These are phyloP conservation scores for Clarias batrachus DNA, from an alignment of 2,113 vertebrate species.

Conservation along the genomic window DNA sequence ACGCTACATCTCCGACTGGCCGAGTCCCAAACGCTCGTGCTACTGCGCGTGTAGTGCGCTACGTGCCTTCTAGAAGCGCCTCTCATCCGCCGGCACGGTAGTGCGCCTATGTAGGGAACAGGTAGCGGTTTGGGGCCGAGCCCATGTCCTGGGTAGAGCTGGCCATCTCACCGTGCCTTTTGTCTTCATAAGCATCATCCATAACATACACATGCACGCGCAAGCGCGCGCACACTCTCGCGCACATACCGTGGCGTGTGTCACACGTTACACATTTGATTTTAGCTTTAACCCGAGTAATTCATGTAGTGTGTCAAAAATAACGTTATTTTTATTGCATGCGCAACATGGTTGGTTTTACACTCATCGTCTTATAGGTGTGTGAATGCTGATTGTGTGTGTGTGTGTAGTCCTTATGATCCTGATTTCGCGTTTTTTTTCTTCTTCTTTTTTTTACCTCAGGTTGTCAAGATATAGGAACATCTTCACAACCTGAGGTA, in stretches of 20 bases:
- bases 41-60: neutral
- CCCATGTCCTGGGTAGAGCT: conserved; percentile 11
- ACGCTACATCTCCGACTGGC: neutral
- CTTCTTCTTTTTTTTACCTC: neutral
- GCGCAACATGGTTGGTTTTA: neutral
- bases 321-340: neutral
- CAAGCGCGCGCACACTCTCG: too few species aligned
- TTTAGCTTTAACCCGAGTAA: neutral
- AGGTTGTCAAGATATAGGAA: neutral
- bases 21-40: neutral
- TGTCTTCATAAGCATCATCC: conserved; percentile 12
- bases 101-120: neutral
- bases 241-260: too few species aligned
- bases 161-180: conserved; percentile 18
- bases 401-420: neutral
- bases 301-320: neutral
- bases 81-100: neutral
- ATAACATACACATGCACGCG: neutral
- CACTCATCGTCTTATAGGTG: neutral
- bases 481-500: too few species aligned
- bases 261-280: neutral
- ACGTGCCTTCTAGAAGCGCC: neutral
- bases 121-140: neutral
- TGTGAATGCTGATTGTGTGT: neutral
- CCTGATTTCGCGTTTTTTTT: neutral